Conservation (phyloP, 1,140 invertebrate genomes). For the Cydia fagiglandana region DNA sequence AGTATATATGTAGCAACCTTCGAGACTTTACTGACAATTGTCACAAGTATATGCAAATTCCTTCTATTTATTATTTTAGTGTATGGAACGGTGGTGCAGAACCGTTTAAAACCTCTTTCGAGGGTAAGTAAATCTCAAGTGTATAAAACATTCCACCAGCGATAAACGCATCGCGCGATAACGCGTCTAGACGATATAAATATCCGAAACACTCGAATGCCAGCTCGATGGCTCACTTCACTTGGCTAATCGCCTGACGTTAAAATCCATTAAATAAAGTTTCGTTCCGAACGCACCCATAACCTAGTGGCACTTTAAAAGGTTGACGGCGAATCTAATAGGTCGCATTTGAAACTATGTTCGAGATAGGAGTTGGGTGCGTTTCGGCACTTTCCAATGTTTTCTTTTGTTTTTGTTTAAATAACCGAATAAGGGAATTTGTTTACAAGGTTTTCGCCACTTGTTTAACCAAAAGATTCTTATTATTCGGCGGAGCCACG, state of each 20-base stretch:
- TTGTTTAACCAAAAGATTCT: background rate
- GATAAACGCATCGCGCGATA: slow-evolving; percentile 71
- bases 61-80: background rate
- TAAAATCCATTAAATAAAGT: slow-evolving; percentile 57
- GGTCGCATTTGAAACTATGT: slow-evolving; percentile 55
- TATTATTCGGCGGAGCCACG: too few relatives aligned
- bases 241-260: slow-evolving; percentile 73
- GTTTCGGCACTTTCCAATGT: slow-evolving; percentile 3
- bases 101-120: slow-evolving; percentile 42
- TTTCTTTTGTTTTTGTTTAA: background rate
- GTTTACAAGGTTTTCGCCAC: background rate
- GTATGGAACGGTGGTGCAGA: slow-evolving; percentile 1
- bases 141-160: slow-evolving; percentile 69
- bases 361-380: slow-evolving; percentile 29
- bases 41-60: background rate
- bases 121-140: slow-evolving; percentile 54
- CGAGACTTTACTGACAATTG: too few relatives aligned
- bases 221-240: slow-evolving; percentile 75
- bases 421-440: background rate
- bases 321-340: slow-evolving; percentile 75
- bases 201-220: slow-evolving; percentile 74
- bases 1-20: too few relatives aligned
- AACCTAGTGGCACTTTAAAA: slow-evolving; percentile 73
- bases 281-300: slow-evolving; percentile 57
- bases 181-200: slow-evolving; percentile 75